phyloP scores from a whole-genome alignment of 2,888 invertebrate genomes.

The Cephalotes varians region DNA sequence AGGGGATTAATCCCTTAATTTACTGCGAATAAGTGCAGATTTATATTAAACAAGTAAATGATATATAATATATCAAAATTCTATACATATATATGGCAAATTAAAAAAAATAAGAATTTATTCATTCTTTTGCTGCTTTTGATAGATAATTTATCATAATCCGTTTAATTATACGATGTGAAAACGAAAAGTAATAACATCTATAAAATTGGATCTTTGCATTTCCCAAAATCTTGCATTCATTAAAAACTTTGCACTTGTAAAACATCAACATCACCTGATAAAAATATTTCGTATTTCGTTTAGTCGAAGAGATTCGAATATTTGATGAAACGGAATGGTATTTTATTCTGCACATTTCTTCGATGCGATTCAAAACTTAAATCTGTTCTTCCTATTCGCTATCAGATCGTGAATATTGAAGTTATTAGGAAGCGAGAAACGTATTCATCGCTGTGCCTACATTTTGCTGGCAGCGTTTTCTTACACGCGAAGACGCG shows the following conservation, averaged over 20 bases:
- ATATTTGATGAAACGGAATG: background rate
- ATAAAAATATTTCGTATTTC: background rate
- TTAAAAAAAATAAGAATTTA: background rate
- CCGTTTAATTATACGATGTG: background rate
- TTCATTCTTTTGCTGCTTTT: background rate
- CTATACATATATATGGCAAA: background rate
- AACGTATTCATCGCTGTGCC: slow-evolving; percentile 63
- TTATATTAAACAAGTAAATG: background rate
- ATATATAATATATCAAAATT: background rate
- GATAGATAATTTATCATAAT: background rate
- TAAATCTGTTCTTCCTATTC: background rate
- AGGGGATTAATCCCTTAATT: background rate
- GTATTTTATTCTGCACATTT: background rate
- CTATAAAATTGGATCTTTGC: background rate
- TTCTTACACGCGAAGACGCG: slow-evolving; percentile 62
- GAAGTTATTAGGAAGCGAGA: slow-evolving; percentile 61
- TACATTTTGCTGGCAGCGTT: slow-evolving; percentile 55
- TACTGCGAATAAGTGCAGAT: background rate
- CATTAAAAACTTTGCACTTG: background rate
- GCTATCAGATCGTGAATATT: slow-evolving; percentile 24
- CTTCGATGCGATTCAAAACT: background rate
- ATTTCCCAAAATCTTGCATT: background rate
- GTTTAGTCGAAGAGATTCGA: background rate
- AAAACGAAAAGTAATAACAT: background rate
- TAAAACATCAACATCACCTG: background rate